Conservation (phyloP, 2,113 vertebrate species). For the Tyrannus savana region DNA sequence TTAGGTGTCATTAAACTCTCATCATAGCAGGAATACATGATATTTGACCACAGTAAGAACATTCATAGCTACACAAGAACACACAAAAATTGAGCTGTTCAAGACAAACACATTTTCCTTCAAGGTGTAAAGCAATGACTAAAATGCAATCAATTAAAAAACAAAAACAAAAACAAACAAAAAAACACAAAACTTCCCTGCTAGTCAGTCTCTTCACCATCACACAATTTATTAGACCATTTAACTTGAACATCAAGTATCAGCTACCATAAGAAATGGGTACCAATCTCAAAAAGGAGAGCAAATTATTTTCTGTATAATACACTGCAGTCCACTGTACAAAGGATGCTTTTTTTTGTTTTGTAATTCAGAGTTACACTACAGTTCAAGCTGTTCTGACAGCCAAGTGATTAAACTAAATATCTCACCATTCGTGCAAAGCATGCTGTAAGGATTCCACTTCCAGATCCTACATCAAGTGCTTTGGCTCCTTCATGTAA, state of each 20-base stretch:
- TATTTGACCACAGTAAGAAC: neutral
- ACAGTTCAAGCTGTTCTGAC: neutral
- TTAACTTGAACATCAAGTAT: neutral
- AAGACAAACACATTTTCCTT: neutral
- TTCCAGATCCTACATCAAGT: constrained; percentile 97
- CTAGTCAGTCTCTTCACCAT: neutral
- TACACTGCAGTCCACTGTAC: neutral
- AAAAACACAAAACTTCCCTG: neutral
- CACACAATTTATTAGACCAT: neutral
- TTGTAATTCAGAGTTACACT: neutral
- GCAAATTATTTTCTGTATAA: neutral
- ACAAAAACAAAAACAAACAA: accelerated
- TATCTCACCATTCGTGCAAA: constrained; percentile 95
- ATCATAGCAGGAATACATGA: neutral
- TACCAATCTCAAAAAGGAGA: neutral
- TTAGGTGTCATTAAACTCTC: neutral
- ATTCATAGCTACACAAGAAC: neutral
- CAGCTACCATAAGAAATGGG: neutral
- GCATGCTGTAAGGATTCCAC: constrained; percentile 95
- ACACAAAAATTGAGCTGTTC: neutral
- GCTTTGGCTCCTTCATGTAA: constrained; percentile 96
- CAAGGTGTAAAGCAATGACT: neutral
- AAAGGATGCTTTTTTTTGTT: accelerated
- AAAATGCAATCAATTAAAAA: neutral
- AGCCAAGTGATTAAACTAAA: neutral